A percentile compares a stretch with the other conserved stretches of the same genome.
phyloP scores from a whole-genome alignment of 1,140 invertebrate species.

The Oscheius sp. region DNA sequence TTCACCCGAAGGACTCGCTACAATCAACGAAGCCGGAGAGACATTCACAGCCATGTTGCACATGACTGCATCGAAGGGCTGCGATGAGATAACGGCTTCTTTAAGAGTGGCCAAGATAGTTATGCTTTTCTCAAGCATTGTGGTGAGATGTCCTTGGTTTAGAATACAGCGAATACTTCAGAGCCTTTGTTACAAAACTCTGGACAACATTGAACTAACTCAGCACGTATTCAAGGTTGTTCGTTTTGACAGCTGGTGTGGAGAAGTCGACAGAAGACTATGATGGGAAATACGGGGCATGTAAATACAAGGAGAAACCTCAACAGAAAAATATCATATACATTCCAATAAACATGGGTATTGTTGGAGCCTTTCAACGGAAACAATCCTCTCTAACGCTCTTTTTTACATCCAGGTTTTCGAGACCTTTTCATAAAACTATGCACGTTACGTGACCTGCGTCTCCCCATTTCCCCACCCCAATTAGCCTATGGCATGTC shows the following conservation, averaged over 20 bases:
- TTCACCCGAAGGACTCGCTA: not conserved
- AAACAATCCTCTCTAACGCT: no score
- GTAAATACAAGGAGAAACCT: no score
- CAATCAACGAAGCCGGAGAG: not conserved
- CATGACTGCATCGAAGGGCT: not conserved
- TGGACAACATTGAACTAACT: not conserved
- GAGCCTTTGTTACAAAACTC: not conserved
- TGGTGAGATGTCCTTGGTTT: not conserved
- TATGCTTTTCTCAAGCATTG: constrained; percentile 1
- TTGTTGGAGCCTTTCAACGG: no score
- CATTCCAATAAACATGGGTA: no score
- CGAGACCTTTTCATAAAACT: no score
- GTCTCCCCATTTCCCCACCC: no score
- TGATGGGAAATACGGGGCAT: no score
- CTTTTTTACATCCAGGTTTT: no score
- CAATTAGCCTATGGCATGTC: no score
- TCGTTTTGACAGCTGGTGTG: not conserved
- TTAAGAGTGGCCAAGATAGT: not conserved
- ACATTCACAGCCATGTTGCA: not conserved
- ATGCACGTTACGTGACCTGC: no score
- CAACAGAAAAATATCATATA: no score
- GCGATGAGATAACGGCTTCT: not conserved
- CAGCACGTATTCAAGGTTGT: not conserved
- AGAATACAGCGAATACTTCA: not conserved
- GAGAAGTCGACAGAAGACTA: not conserved